Conservation (phyloP, 2,888 invertebrate species). For the Spialia ferax region DNA sequence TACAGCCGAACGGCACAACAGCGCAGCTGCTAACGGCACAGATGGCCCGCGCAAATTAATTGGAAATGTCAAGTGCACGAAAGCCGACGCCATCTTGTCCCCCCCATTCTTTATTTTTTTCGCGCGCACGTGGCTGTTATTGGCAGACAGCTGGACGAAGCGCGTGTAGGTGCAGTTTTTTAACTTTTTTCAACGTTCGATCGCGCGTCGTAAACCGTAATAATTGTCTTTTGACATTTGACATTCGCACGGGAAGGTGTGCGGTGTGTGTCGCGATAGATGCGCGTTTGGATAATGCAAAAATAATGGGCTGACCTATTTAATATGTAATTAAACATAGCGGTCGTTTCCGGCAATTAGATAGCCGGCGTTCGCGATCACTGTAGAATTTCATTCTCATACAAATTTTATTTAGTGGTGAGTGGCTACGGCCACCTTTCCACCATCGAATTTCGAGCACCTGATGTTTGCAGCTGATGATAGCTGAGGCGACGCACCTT, state of each 20-base stretch:
- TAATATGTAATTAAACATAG: slow-evolving; percentile 73
- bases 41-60: slow-evolving; percentile 85
- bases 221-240: slow-evolving; percentile 62
- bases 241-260: slow-evolving; percentile 62
- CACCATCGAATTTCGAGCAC: slow-evolving; percentile 72
- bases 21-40: slow-evolving; percentile 83
- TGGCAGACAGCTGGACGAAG: slow-evolving; percentile 79
- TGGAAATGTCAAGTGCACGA: slow-evolving; percentile 86
- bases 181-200: slow-evolving; percentile 65
- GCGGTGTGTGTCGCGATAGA: slow-evolving; percentile 60
- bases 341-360: slow-evolving; percentile 76
- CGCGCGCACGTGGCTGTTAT: slow-evolving; percentile 78
- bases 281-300: slow-evolving; percentile 67
- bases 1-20: slow-evolving; percentile 61
- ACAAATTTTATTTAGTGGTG: slow-evolving; percentile 61
- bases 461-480: slow-evolving; percentile 74
- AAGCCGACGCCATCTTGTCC: slow-evolving; percentile 75
- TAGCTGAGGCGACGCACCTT: slow-evolving; percentile 63
- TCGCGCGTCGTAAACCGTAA: slow-evolving; percentile 46
- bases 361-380: slow-evolving; percentile 61
- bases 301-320: slow-evolving; percentile 73
- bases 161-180: no score
- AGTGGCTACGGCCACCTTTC: slow-evolving; percentile 68
- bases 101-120: slow-evolving; percentile 73
- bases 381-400: slow-evolving; percentile 63